Base-by-base conservation (phyloP, 2,797 vertebrate species). In the Ceryle rudis region DNA sequence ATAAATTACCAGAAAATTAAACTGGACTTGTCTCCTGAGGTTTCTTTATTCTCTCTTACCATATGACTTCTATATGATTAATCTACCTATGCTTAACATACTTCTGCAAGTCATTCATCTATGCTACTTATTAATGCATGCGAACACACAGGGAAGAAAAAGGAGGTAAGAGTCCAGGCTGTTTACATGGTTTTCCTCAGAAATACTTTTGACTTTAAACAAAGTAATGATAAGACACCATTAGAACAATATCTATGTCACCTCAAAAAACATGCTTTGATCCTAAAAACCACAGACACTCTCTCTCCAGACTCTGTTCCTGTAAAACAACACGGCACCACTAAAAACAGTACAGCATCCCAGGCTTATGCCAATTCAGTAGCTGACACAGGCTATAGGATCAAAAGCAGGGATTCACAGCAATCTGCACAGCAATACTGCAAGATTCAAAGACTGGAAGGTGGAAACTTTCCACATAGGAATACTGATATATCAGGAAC, bases 401-500 rank as follows among this genome's bases (percentile, higher is more conserved):
- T 41, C 5, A 18, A 83, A 89, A 69, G 21, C 17, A 21, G 33
- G 21, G 65, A 67, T 58, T 62, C 9, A 1, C 6, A 31, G 47
- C 49, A 64, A 25, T 15, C 35, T 5, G 25, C 17, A 11, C 8
- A 46, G 67, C n/a, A 77, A 11, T 10, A 16, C 0, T 71, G 28
- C 35, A 78, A 25, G 25, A 57, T 28, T 35, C 37, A 21, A 70
- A 55, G 21, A 41, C 20, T 15, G 67, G 19, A 28, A 67, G 52
- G 10, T n/a, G 10, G 33, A 84, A 79, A 72, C 9, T 12, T 39
- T 64, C 37, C 54, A 61, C 0, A 0, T 2, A 8, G 17, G 9
- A 65, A 78, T 49, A 66, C 5, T 1, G 3, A 28, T 10, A 5
- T 5, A 21, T 2, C 0, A 18, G 18, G 70, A 69, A 13, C 62